Evolutionary conservation across 2,888 invertebrate genomes (phyloP).

Genomic region (Epicampocera succincta): DNA sequence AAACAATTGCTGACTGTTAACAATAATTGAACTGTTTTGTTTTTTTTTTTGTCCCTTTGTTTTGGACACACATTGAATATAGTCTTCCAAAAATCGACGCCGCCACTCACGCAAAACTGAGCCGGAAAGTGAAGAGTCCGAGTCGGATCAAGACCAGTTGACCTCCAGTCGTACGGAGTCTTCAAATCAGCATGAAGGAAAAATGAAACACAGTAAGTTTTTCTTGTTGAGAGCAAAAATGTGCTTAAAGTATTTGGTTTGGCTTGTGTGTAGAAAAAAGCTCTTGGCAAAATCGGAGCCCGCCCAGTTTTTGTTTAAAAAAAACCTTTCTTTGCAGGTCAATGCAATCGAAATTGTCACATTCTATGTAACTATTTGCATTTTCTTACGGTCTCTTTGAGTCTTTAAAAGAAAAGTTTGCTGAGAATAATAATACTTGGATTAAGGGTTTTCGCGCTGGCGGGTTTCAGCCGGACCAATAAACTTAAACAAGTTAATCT

Average conservation of each 20-base stretch:
- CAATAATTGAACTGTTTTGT: slow-evolving; percentile 11
- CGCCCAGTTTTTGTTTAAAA: too few relatives aligned
- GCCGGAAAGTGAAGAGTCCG: slow-evolving; percentile 88
- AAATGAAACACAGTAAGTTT: slow-evolving; percentile 87
- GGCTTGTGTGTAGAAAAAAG: background rate
- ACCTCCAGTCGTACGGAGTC: slow-evolving; percentile 89
- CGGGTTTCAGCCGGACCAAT: too few relatives aligned
- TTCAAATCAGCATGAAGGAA: slow-evolving; percentile 88
- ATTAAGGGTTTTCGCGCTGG: too few relatives aligned
- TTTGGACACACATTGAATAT: slow-evolving; percentile 72
- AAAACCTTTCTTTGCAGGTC: too few relatives aligned
- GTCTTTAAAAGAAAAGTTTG: too few relatives aligned
- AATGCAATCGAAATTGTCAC: too few relatives aligned
- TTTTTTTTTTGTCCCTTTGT: slow-evolving; percentile 58
- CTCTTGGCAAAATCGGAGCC: too few relatives aligned
- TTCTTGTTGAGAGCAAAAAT: background rate
- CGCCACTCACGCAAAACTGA: slow-evolving; percentile 86
- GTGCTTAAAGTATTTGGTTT: slow-evolving; percentile 51
- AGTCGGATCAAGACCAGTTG: slow-evolving; percentile 88
- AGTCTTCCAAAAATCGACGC: slow-evolving; percentile 84
- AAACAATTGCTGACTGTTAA: background rate
- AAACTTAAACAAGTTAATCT: too few relatives aligned
- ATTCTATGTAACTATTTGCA: too few relatives aligned
- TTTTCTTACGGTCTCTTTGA: too few relatives aligned
- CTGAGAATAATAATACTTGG: too few relatives aligned